Conservation (phyloP, 2,113 vertebrate genomes). For the Myrmecophaga tridactyla region DNA sequence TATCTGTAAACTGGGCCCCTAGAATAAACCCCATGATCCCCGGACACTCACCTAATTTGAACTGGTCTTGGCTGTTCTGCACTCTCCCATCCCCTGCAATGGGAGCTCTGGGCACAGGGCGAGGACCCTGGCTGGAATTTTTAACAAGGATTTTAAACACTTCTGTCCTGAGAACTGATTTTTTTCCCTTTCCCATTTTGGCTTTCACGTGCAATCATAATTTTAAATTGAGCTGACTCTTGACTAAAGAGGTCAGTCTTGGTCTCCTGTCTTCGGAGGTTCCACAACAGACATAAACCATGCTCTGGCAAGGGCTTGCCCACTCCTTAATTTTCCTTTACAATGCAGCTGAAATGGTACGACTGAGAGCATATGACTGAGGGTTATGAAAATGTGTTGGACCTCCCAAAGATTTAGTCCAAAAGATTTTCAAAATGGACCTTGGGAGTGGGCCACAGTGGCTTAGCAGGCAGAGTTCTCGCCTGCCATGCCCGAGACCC, state of each 20-base stretch:
- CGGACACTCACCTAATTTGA: background rate
- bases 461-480: too few relatives aligned
- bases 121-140: constrained; percentile 65
- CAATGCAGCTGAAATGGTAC: background rate
- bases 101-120: constrained; percentile 18
- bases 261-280: constrained; percentile 64
- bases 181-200: constrained; percentile 75
- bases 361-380: background rate
- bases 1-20: constrained; percentile 48
- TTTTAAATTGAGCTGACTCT: constrained; percentile 76
- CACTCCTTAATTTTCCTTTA: background rate
- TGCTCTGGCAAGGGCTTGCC: background rate
- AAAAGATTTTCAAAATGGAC: background rate
- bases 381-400: background rate
- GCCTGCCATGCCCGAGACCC: too few relatives aligned
- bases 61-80: constrained; percentile 48
- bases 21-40: constrained; percentile 8
- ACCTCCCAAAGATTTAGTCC: background rate
- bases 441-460: too few relatives aligned
- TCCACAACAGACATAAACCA: constrained; percentile 71
- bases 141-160: constrained; percentile 69
- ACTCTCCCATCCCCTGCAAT: background rate
- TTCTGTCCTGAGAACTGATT: constrained; percentile 72
- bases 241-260: constrained; percentile 69
- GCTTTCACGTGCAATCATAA: constrained; percentile 76